These are phyloP conservation scores for Cataglyphis hispanica DNA, from an alignment of 1,140 invertebrate species.

Conservation along the genomic window DNA sequence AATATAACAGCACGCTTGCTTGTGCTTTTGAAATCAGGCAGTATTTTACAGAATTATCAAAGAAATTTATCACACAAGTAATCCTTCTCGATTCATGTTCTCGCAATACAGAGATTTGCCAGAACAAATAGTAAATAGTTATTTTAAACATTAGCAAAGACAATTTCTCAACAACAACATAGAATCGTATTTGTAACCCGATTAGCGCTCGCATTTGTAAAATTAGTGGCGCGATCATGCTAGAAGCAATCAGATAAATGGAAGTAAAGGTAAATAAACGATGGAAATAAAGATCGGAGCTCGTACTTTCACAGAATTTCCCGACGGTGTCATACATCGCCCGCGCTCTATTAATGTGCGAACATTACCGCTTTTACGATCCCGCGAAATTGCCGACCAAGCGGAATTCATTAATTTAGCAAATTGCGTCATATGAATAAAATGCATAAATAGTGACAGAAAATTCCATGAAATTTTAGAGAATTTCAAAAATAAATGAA, in stretches of 20 bases:
- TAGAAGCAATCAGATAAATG: neutral
- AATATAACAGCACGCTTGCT: neutral
- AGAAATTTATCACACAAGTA: constrained; percentile 4
- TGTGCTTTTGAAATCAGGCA: neutral
- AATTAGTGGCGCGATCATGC: neutral
- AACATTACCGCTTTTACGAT: constrained; percentile 35
- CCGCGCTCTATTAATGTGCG: constrained; percentile 54
- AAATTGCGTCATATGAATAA: neutral
- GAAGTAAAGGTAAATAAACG: neutral
- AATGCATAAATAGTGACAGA: neutral
- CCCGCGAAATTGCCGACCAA: neutral
- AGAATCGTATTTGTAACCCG: neutral
- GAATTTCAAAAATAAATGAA: neutral
- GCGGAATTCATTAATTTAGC: constrained; percentile 55
- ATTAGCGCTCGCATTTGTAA: constrained; percentile 3
- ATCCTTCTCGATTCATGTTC: neutral
- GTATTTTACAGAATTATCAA: neutral
- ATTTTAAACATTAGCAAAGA: neutral
- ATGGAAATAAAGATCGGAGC: constrained; percentile 26
- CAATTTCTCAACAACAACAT: neutral
- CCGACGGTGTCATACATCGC: neutral
- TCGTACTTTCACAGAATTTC: constrained; percentile 8
- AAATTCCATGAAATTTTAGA: neutral
- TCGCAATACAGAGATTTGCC: neutral
- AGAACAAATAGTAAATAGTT: constrained; percentile 47